Base-by-base conservation (phyloP, 2,113 vertebrate species). In the Brachionichthys hirsutus region DNA sequence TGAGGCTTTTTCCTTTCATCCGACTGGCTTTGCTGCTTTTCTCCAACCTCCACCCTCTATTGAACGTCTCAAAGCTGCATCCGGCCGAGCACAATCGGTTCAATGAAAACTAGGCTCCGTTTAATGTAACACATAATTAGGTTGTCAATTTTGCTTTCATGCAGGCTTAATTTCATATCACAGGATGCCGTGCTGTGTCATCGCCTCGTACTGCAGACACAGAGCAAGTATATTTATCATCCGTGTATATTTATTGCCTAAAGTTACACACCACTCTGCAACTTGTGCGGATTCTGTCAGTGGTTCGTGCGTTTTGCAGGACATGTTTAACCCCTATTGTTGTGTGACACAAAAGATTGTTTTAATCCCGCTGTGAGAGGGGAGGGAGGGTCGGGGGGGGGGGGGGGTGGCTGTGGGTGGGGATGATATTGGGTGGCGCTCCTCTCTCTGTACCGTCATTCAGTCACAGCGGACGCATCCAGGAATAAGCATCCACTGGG, bases 281-380 rank as follows among this genome's bases (percentile, higher is more conserved):
- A 84, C 80, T 85, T 70, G 24, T 70, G 55, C 77, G 65, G 77
- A 55, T 73, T 80, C 35, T 64, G 55, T n/a, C 73, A 60, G 77
- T 80, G 17, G 82, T 91, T 91, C 90, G 90, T 90, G 78, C 88
- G 90, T 92, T 88, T n/a, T 90, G 48, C 80, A 90, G 90, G 90
- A 93, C 92, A 93, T 91, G 90, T 95, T 95, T 95, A 93, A 94
- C 92, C 90, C 73, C 87, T 81, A 92, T 95, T 98, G 94, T 96
- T 68, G 81, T 86, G 72, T 85, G 82, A 95, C 93, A 95, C 93
- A 96, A 95, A 88, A 94, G 92, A 88, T 85, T 77, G 68, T 92
- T 93, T 93, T 93, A 93, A 93, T 95, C 91, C 77, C 86, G 87
- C 87, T 89, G 92, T 85, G 91, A 92, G 92, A 67, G 67, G 60